A percentile compares a stretch with the other conserved stretches of the same genome.
Conservation (phyloP, 2,888 invertebrate species). For the Brachypterus glaber region DNA sequence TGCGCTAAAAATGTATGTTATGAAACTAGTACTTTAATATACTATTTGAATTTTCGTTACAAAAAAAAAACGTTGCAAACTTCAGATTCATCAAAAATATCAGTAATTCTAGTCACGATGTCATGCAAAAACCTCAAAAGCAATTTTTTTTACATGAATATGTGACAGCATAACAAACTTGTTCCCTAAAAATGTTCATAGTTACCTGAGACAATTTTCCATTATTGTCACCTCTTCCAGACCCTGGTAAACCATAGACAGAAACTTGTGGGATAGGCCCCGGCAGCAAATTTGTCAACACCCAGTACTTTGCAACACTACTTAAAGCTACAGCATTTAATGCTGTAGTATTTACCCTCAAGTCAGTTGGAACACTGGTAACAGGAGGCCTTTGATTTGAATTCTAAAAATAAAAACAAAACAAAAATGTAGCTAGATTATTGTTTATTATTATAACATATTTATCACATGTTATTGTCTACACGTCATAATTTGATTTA, state of each 20-base stretch:
- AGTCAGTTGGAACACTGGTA: conserved; percentile 50
- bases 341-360: conserved; percentile 54
- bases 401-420: conserved; percentile 28
- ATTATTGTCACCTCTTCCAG: conserved; percentile 48
- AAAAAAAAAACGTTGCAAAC: too few relatives aligned
- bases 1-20: too few relatives aligned
- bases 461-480: background rate
- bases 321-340: conserved; percentile 61
- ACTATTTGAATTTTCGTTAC: too few relatives aligned
- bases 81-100: too few relatives aligned
- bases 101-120: too few relatives aligned
- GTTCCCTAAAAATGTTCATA: background rate
- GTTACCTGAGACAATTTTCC: conserved; percentile 53
- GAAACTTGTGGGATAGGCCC: conserved; percentile 68
- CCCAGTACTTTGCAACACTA: conserved; percentile 75
- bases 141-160: background rate
- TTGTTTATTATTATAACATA: background rate
- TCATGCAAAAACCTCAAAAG: conserved; percentile 8
- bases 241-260: conserved; percentile 55
- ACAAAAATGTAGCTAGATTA: background rate
- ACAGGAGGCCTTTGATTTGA: conserved; percentile 42
- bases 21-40: too few relatives aligned
- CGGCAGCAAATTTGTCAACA: conserved; percentile 71
- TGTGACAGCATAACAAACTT: background rate
- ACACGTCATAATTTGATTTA: conserved; percentile 1